Base-by-base conservation (phyloP, 2,113 vertebrate species). In the Antennarius striatus region DNA sequence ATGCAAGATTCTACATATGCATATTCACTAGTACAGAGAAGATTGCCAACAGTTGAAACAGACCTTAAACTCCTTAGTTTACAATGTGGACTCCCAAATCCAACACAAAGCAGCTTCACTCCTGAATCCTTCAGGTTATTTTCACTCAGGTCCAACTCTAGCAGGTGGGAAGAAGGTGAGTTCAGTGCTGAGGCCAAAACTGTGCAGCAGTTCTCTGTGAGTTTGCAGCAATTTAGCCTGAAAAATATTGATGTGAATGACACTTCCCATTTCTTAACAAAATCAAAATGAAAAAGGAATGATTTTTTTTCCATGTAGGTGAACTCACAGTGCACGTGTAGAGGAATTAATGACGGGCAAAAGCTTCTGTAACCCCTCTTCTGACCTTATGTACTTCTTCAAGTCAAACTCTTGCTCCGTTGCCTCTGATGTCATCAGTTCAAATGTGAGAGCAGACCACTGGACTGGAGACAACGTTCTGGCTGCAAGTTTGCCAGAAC, bases 31-130 rank as follows among this genome's bases (percentile, higher is more conserved):
- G n/a, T n/a, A n/a, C n/a, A n/a, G n/a, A n/a, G n/a, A n/a, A n/a
- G n/a, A n/a, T n/a, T n/a, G n/a, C 22, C 2, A 22, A 22, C 22
- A 22, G 22, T 39, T 47, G 4, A 8, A 47, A 68, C 51, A n/a
- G 17, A 81, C 79, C 79, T 77, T 43, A 82, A 53, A 10, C 6
- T 65, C 57, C 56, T 60, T 6, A 81, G 50, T 71, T 68, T 81
- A 47, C 73, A 76, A 12, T 72, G 45, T 47, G 48, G 54, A 54
- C 60, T 69, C n/a, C 16, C 14, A 39, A 81, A 14, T 39, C 79
- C 74, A 43, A 6, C 60, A 30, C 49, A 65, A 42, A 81, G 69
- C 32, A 70, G 61, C 11, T 51, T 56, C 51, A 81, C 61, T 4
- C 79, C 79, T 11, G 48, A 66, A 47, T 82, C 74, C 53, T 6